Base-by-base conservation (phyloP, 2,113 vertebrate genomes). In the Spheniscus mendiculus region DNA sequence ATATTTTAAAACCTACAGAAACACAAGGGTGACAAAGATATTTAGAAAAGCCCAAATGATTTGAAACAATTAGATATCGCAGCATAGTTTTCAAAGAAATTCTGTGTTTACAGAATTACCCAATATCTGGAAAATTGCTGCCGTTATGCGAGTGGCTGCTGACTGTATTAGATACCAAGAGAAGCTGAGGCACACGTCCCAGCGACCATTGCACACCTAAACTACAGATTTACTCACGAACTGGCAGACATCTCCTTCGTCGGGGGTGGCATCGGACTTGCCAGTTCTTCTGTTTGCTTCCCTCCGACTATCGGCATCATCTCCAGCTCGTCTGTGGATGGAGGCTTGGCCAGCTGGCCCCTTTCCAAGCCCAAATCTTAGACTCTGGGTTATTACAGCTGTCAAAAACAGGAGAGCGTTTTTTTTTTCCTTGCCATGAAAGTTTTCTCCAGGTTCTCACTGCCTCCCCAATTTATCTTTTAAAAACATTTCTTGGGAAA, bases 321-420 rank as follows among this genome's bases (percentile, higher is more conserved):
- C 92, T 96, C 90, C 77, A 86, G 94, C 80, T 78, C 29, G 1
- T 91, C 88, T 96, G 72, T 47, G 59, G 94, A 65, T 77, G 77
- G 63, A 95, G 47, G 18, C 72, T 91, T 55, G 92, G 94, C 90
- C 96, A 97, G 5, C 86, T 95, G 94, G 95, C 83, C 44, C 40
- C 32, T 78, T 92, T 95, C 90, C 97, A 97, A 97, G 65, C 63
- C 92, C 86, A 84, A 93, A 87, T 95, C 92, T 96, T 83, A 92
- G 92, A 74, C 65, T 80, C 58, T 56, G 89, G 83, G 70, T 96
- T 93, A 94, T 94, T 96, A 95, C 83, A 95, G 89, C 81, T 93
- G 81, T 95, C 87, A 83, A 89, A 97, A 97, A 8, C 25, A 38
- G 10, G 53, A 84, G 81, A 81, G 65, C 15, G 8, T 0, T 22